These are phyloP conservation scores for Netelia virgata DNA, from an alignment of 2,888 invertebrate genomes.

Conservation along the genomic window DNA sequence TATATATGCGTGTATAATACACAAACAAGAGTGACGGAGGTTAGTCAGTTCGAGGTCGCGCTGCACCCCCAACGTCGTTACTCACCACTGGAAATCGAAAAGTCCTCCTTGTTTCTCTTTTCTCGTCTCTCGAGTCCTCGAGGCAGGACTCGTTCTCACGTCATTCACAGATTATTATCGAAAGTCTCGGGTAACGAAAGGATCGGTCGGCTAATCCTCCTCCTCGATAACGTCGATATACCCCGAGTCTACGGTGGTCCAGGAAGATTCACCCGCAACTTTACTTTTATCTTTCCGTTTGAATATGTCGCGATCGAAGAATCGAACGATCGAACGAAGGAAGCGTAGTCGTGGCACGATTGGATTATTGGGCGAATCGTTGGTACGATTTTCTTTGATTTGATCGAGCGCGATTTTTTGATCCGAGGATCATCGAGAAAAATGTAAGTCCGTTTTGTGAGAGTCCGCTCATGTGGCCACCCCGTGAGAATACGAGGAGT, in stretches of 20 bases:
- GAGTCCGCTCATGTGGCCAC: slow-evolving; percentile 38
- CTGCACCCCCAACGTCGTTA: not conserved
- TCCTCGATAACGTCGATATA: too few relatives aligned
- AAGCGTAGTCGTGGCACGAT: too few relatives aligned
- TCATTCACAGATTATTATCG: slow-evolving; percentile 61
- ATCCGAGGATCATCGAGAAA: not conserved
- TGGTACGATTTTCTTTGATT: too few relatives aligned
- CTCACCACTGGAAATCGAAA: slow-evolving; percentile 64
- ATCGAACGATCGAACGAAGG: too few relatives aligned
- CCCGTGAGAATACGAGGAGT: slow-evolving; percentile 67
- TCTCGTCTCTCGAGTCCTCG: slow-evolving; percentile 65
- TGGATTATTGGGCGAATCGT: too few relatives aligned
- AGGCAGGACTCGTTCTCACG: slow-evolving; percentile 66
- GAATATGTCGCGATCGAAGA: too few relatives aligned
- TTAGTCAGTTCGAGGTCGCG: not conserved
- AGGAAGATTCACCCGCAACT: too few relatives aligned
- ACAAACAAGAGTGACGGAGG: not conserved
- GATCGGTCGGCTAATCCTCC: too few relatives aligned
- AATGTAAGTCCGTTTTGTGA: not conserved
- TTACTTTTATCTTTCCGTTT: too few relatives aligned
- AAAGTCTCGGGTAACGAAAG: not conserved
- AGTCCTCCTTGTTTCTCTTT: slow-evolving; percentile 43
- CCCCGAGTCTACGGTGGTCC: too few relatives aligned
- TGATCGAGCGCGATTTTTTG: not conserved
- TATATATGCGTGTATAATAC: not conserved